phyloP scores from a whole-genome alignment of 2,888 invertebrate genomes.

The Pyrgus malvae region DNA sequence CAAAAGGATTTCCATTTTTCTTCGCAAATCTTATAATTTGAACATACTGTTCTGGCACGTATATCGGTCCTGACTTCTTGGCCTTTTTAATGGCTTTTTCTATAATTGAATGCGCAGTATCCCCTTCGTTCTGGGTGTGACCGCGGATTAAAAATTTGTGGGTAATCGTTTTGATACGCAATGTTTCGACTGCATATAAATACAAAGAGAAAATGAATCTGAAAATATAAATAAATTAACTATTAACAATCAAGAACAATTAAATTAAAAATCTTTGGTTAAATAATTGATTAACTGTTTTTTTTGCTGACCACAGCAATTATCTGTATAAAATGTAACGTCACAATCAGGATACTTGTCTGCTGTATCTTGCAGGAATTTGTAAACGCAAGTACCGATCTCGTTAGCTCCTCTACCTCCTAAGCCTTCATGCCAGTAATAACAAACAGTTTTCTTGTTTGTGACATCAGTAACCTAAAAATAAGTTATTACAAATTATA shows the following conservation, averaged over 20 bases:
- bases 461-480: not conserved
- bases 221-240: not conserved
- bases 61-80: not conserved
- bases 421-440: not conserved
- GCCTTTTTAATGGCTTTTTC: not conserved
- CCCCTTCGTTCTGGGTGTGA: conserved; percentile 24
- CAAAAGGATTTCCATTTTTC: conserved; percentile 1
- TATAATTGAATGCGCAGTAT: conserved; percentile 25
- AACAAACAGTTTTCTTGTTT: not conserved
- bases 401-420: not conserved
- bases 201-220: conserved; percentile 5
- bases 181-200: conserved; percentile 4
- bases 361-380: not conserved
- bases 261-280: not conserved
- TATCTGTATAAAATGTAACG: conserved; percentile 4
- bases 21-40: conserved; percentile 9
- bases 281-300: not conserved
- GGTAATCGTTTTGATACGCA: too few relatives aligned
- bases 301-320: conserved; percentile 2
- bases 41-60: not conserved
- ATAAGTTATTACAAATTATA: too few relatives aligned
- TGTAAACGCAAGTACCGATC: conserved; percentile 5
- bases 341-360: not conserved
- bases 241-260: too few relatives aligned
- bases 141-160: conserved; percentile 10